Conservation (phyloP, 2,888 invertebrate genomes). For the Drosophila atripex region DNA sequence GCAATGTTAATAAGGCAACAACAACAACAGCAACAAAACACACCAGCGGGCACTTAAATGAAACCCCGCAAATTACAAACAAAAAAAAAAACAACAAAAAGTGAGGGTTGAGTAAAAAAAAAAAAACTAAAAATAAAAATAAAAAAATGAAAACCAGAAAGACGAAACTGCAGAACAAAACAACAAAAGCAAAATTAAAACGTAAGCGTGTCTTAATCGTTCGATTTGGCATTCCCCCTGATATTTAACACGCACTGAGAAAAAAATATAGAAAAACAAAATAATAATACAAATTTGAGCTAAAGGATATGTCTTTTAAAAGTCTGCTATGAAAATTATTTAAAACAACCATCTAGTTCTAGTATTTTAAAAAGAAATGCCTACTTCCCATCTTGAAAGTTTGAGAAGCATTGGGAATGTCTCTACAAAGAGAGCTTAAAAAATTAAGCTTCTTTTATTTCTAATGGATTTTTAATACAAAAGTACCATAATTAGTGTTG, state of each 20-base stretch:
- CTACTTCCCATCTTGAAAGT: background rate
- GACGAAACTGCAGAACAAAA: slow-evolving; percentile 33
- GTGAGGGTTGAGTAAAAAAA: slow-evolving; percentile 7
- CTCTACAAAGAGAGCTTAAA: background rate
- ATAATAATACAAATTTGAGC: background rate
- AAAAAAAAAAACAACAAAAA: slow-evolving; percentile 23
- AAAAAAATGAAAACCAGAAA: slow-evolving; percentile 18
- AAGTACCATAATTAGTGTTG: background rate
- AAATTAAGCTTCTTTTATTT: background rate
- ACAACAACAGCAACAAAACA: slow-evolving; percentile 3
- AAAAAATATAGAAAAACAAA: background rate
- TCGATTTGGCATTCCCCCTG: slow-evolving; percentile 53
- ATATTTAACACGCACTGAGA: background rate
- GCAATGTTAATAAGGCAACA: slow-evolving; percentile 43
- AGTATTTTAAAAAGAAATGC: too few species aligned
- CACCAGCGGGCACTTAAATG: slow-evolving; percentile 55
- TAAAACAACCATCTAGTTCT: too few species aligned
- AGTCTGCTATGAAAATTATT: too few species aligned
- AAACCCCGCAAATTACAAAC: slow-evolving; percentile 64
- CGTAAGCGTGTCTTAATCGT: slow-evolving; percentile 62
- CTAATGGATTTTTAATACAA: background rate
- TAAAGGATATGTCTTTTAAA: too few species aligned
- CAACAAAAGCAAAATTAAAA: slow-evolving; percentile 49
- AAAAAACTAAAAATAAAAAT: background rate
- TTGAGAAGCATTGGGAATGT: background rate